phyloP scores from a whole-genome alignment of 2,797 vertebrate species.

The Psittacula derbiana region DNA sequence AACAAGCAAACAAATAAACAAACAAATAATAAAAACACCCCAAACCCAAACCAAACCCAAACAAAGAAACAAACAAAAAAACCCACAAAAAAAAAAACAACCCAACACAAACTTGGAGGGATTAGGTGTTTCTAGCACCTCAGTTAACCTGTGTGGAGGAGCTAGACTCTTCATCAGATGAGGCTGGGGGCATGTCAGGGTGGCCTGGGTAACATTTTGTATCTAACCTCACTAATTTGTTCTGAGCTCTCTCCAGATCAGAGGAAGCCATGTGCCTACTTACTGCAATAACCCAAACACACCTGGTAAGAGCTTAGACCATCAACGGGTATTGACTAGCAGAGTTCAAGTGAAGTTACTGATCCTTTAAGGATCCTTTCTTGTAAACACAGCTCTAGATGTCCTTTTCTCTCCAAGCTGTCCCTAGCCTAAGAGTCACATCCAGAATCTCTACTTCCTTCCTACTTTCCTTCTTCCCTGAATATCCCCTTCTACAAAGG shows the following conservation, averaged over 20 bases:
- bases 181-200: neutral
- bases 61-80: neutral
- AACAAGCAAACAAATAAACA: neutral
- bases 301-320: neutral
- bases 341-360: neutral
- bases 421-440: neutral
- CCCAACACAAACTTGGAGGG: neutral
- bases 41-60: neutral
- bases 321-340: neutral
- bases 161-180: neutral
- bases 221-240: neutral
- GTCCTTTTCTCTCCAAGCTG: neutral
- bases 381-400: neutral
- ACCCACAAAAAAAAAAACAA: accelerated
- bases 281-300: neutral
- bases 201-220: neutral
- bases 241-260: neutral
- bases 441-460: neutral
- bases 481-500: neutral
- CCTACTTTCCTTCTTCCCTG: neutral
- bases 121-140: neutral
- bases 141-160: neutral
- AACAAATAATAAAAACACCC: neutral
- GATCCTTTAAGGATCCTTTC: neutral
- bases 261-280: no score